phyloP scores from a whole-genome alignment of 1,140 invertebrate species.

The Dinothrombium tinctorium region DNA sequence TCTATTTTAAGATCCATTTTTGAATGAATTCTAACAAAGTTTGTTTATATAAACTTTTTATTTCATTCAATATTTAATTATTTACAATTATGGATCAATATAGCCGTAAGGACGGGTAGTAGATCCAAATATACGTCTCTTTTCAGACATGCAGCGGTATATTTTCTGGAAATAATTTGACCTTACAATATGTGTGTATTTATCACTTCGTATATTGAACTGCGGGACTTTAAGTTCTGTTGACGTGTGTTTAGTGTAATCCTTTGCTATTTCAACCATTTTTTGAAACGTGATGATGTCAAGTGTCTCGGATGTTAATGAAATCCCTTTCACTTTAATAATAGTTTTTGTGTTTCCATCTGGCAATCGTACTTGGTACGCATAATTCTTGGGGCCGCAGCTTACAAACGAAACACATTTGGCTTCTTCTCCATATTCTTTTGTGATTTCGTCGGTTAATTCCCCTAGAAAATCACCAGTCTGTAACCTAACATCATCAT shows the following conservation, averaged over 20 bases:
- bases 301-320: not conserved
- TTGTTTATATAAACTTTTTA: too few species aligned
- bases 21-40: too few species aligned
- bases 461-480: slow-evolving; percentile 5
- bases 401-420: not conserved
- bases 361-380: not conserved
- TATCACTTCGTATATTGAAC: not conserved
- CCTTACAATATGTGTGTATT: not conserved
- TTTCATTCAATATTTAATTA: too few species aligned
- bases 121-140: not conserved
- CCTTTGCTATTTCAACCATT: not conserved
- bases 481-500: slow-evolving; percentile 8
- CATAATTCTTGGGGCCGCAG: slow-evolving; percentile 6
- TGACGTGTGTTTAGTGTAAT: not conserved
- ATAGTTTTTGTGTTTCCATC: not conserved
- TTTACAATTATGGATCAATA: not conserved
- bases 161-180: not conserved
- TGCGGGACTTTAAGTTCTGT: not conserved
- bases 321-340: slow-evolving; percentile 1
- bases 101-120: not conserved
- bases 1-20: too few species aligned
- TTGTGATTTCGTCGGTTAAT: slow-evolving; percentile 7
- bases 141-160: not conserved
- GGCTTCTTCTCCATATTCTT: not conserved
- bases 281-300: not conserved